Percentiles rank a stretch among this genome's conserved stretches.
Evolutionary conservation across 2,888 invertebrate species (phyloP).

Genomic region (Julus scanicus): DNA sequence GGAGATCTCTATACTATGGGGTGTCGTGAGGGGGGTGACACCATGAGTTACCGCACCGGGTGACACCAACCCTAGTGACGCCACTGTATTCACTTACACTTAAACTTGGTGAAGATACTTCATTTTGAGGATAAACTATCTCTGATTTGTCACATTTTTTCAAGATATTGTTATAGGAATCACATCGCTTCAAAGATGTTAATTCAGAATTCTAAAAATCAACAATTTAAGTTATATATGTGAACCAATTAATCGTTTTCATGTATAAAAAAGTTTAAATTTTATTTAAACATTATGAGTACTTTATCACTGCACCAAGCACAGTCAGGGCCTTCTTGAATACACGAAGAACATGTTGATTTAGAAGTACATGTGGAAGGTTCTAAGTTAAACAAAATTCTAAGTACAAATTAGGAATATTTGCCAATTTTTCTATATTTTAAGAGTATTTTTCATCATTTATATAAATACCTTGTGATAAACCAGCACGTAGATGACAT

Average conservation of each 20-base stretch:
- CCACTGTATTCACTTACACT: no score
- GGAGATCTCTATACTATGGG: no score
- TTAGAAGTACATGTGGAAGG: not conserved
- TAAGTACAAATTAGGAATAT: no score
- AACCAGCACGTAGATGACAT: no score
- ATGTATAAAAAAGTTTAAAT: not conserved
- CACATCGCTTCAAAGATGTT: not conserved
- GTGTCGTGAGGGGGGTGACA: no score
- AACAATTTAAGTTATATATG: not conserved
- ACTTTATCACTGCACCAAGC: constrained; percentile 11
- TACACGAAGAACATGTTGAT: not conserved
- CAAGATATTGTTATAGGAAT: not conserved
- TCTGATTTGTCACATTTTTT: not conserved
- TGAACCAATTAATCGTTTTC: no score
- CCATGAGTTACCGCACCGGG: no score
- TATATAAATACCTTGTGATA: no score
- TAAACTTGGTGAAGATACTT: not conserved
- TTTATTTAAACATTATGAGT: not conserved
- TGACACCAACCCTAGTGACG: no score
- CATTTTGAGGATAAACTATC: not conserved
- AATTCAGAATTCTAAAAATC: not conserved
- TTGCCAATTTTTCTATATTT: no score
- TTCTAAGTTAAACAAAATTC: not conserved
- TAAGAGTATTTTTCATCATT: no score
- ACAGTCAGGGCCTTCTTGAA: not conserved